Evolutionary conservation across 2,888 invertebrate genomes (phyloP).

Genomic region (Drosophila seclusa): DNA sequence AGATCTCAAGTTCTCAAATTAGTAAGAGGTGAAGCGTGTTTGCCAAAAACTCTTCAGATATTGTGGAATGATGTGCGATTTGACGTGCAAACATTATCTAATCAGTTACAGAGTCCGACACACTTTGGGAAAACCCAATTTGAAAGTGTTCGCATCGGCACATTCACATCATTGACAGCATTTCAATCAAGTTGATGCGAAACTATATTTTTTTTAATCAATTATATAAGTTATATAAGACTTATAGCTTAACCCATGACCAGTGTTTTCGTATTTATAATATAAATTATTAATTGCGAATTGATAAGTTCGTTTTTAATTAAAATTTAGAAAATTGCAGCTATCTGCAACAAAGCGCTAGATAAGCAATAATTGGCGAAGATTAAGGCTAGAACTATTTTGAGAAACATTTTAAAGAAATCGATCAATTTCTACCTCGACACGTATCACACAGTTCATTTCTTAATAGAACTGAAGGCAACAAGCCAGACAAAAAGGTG

Average conservation of each 20-base stretch:
- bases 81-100: constrained; percentile 32
- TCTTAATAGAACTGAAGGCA: constrained; percentile 3
- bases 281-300: not conserved
- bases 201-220: not conserved
- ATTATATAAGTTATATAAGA: not conserved
- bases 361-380: constrained; percentile 22
- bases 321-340: constrained; percentile 12
- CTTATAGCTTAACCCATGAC: not conserved
- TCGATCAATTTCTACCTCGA: not conserved
- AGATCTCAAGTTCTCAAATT: constrained; percentile 12
- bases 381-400: not conserved
- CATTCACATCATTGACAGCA: constrained; percentile 35
- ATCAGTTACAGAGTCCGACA: constrained; percentile 34
- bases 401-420: not conserved
- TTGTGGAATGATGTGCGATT: constrained; percentile 14
- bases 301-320: constrained; percentile 43
- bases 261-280: not conserved
- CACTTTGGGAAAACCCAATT: constrained; percentile 16
- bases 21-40: constrained; percentile 9
- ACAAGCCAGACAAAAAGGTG: constrained; percentile 19
- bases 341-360: not conserved
- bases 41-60: constrained; percentile 25
- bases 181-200: not conserved
- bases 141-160: not conserved
- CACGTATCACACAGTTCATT: not conserved